Conservation (phyloP, 2,113 vertebrate species). For the Todiramphus saurophagus region DNA sequence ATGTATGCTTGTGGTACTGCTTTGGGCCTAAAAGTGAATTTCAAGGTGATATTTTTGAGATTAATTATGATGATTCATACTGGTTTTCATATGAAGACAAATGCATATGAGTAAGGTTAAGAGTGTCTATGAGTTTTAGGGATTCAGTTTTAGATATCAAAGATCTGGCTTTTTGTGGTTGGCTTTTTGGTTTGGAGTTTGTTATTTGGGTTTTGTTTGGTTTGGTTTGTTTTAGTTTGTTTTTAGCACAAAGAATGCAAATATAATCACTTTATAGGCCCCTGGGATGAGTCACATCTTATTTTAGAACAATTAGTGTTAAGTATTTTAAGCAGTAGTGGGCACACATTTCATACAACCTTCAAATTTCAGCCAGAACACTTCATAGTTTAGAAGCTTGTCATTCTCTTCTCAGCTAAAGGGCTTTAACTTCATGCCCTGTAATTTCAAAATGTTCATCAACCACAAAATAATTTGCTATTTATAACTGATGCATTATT, state of each 20-base stretch:
- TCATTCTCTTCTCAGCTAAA: background rate
- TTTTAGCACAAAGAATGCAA: background rate
- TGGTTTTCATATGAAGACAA: background rate
- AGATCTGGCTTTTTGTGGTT: background rate
- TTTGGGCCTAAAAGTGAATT: background rate
- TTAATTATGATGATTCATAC: accelerated
- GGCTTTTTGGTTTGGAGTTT: background rate
- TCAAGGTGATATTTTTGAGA: background rate
- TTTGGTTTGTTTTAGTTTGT: background rate
- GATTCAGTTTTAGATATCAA: background rate
- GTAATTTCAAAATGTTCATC: background rate
- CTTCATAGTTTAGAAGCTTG: background rate
- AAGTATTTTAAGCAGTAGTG: background rate
- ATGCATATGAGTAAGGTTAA: background rate
- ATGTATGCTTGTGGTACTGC: background rate
- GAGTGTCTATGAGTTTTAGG: background rate
- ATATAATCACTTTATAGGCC: background rate
- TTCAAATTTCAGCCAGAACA: background rate
- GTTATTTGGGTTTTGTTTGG: background rate
- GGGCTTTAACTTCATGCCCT: background rate
- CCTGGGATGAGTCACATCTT: background rate
- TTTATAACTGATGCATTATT: background rate
- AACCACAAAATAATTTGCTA: background rate
- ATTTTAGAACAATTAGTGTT: background rate
- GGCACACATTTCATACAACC: background rate